Conservation (phyloP, 2,888 invertebrate genomes). For the Laspeyria flexula region DNA sequence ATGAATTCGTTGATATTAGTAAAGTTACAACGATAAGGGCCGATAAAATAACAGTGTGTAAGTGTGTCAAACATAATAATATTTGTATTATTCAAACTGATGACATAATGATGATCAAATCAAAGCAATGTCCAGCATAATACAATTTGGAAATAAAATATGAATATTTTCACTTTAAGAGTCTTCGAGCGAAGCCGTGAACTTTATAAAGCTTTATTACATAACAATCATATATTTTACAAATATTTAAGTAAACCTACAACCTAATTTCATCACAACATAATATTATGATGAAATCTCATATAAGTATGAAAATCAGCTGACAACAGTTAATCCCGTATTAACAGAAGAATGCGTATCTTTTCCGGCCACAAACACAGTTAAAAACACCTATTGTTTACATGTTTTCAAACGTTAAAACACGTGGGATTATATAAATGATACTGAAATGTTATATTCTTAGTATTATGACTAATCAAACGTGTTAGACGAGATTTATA, state of each 20-base stretch:
- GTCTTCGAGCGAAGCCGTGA: no score
- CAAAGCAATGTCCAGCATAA: no score
- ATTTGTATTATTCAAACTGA: no score
- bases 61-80: no score
- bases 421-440: conserved; percentile 48
- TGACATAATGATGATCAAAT: no score
- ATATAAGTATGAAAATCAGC: not conserved
- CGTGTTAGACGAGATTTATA: conserved; percentile 33
- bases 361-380: conserved; percentile 60
- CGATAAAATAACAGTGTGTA: no score
- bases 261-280: not conserved
- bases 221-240: not conserved
- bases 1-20: no score
- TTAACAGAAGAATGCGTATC: conserved; percentile 56
- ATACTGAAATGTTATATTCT: conserved; percentile 43
- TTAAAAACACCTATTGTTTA: conserved; percentile 40
- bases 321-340: conserved; percentile 46
- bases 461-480: conserved; percentile 47
- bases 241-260: not conserved
- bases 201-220: no score
- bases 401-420: conserved; percentile 40
- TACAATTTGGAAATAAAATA: no score
- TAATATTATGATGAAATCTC: not conserved
- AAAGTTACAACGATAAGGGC: no score
- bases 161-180: no score